Evolutionary conservation across 2,797 vertebrate genomes (phyloP).

Genomic region (Sebastes hubbsi): DNA sequence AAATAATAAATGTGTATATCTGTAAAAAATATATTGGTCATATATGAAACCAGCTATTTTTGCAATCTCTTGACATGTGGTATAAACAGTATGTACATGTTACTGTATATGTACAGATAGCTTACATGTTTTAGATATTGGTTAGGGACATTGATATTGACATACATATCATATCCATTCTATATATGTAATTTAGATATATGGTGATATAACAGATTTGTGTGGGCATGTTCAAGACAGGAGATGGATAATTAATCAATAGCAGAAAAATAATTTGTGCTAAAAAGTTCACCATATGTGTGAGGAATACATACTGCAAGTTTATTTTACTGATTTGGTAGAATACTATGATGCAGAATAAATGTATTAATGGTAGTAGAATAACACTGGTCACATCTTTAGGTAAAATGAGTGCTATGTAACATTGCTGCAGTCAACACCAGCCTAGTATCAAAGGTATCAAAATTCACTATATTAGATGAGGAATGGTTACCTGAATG

Average conservation of each 20-base stretch:
- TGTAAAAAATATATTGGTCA: not conserved
- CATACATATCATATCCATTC: not conserved
- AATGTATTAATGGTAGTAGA: not conserved
- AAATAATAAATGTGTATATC: not conserved
- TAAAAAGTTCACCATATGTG: not conserved
- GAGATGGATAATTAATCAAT: not conserved
- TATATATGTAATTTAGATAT: not conserved
- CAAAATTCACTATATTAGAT: constrained; percentile 17
- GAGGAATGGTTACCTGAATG: constrained; percentile 23
- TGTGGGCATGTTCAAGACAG: not conserved
- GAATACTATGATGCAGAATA: not conserved
- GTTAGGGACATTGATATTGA: not conserved
- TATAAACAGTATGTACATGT: no score
- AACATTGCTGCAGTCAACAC: not conserved
- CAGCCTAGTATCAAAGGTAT: not conserved
- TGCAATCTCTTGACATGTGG: no score
- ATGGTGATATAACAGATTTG: not conserved
- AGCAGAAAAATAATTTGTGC: not conserved
- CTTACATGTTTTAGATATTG: not conserved
- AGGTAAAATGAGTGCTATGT: not conserved
- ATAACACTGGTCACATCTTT: not conserved
- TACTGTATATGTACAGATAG: no score
- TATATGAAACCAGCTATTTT: not conserved
- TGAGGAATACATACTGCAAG: not conserved
- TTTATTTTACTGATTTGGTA: not conserved